Evolutionary conservation across 2,888 invertebrate species (phyloP).

Genomic region (Dendrolimus houi): DNA sequence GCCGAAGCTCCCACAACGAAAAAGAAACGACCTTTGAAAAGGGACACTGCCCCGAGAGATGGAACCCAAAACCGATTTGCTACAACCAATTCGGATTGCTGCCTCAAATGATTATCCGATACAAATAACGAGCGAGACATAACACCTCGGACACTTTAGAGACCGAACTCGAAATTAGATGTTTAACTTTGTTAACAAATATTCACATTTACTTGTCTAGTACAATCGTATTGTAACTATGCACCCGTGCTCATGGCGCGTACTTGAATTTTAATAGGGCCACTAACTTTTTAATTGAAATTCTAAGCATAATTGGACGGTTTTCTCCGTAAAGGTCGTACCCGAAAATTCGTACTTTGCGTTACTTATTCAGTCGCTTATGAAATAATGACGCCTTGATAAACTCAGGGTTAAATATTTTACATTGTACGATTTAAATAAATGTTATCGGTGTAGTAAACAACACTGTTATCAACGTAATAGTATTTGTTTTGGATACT

Average conservation of each 20-base stretch:
- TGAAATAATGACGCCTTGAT: not conserved
- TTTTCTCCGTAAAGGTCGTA: not conserved
- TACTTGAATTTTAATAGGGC: constrained; percentile 46
- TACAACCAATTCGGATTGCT: constrained; percentile 28
- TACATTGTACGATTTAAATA: no score
- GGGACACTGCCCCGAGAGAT: constrained; percentile 32
- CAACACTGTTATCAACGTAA: no score
- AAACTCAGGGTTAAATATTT: not conserved
- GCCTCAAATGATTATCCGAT: constrained; percentile 34
- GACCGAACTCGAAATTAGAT: constrained; percentile 20
- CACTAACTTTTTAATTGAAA: constrained; percentile 53
- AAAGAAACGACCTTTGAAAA: constrained; percentile 36
- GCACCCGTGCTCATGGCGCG: constrained; percentile 20
- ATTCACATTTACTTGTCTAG: constrained; percentile 30
- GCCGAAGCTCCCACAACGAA: constrained; percentile 29
- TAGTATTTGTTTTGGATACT: no score
- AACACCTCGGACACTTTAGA: constrained; percentile 11
- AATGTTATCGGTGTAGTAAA: no score
- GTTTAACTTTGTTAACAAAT: constrained; percentile 27
- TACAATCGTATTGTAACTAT: constrained; percentile 35
- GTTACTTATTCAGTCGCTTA: not conserved
- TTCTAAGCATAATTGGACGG: constrained; percentile 37
- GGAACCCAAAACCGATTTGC: constrained; percentile 26
- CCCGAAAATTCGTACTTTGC: not conserved
- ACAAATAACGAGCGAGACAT: constrained; percentile 22